A percentile compares a stretch with the other conserved stretches of the same genome.
These are phyloP conservation scores for Eristalinus sepulchralis DNA, from an alignment of 2,888 invertebrate genomes.

Conservation along the genomic window DNA sequence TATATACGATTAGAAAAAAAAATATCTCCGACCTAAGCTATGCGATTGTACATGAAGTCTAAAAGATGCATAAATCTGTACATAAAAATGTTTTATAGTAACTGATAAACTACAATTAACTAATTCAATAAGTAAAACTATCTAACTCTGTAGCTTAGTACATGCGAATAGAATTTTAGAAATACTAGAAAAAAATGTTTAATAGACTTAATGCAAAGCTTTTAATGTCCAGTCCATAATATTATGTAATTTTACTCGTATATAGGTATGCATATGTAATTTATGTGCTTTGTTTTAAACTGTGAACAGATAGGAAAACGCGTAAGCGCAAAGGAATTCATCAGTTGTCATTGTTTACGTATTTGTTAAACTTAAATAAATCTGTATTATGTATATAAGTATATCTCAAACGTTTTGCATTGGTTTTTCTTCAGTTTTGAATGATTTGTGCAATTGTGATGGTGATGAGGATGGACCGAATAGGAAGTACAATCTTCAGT, in stretches of 20 bases:
- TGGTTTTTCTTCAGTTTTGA: not conserved
- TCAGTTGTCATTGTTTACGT: not conserved
- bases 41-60: not conserved
- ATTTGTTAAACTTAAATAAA: not conserved
- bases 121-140: not conserved
- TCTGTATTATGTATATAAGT: not conserved
- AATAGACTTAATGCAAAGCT: constrained; percentile 29
- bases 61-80: not conserved
- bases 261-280: constrained; percentile 8
- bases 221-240: constrained; percentile 37
- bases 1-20: constrained; percentile 38
- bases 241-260: constrained; percentile 23
- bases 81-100: constrained; percentile 47
- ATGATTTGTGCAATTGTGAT: no score
- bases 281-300: constrained; percentile 2
- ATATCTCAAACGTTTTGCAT: not conserved
- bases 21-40: constrained; percentile 1
- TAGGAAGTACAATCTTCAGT: no score
- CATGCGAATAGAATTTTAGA: not conserved
- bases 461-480: no score
- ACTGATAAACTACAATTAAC: constrained; percentile 23
- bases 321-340: not conserved
- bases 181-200: not conserved
- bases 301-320: not conserved
- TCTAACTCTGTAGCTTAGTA: not conserved